phyloP scores from a whole-genome alignment of 2,888 invertebrate genomes.

The Bombylius discolor region DNA sequence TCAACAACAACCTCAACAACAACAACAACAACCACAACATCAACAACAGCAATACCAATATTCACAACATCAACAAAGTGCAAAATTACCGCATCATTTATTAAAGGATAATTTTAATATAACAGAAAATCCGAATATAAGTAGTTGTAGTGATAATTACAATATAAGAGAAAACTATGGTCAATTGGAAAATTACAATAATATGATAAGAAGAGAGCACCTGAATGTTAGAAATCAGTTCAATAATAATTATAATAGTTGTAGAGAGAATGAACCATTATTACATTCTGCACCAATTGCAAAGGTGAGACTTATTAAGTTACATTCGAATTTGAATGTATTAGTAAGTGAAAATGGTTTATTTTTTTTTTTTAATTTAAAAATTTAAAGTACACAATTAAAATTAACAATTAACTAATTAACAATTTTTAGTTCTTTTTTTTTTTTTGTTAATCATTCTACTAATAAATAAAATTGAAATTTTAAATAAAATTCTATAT shows the following conservation, averaged over 20 bases:
- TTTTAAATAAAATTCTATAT: neutral
- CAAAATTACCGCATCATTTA: conserved; percentile 17
- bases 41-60: conserved; percentile 22
- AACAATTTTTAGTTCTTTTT: too few relatives aligned
- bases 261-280: conserved; percentile 36
- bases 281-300: conserved; percentile 35
- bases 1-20: conserved; percentile 20
- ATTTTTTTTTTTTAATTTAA: neutral
- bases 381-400: too few relatives aligned
- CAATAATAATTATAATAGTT: conserved; percentile 30
- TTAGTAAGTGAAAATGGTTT: neutral
- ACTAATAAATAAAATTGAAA: neutral
- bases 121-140: conserved; percentile 33
- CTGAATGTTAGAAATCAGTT: conserved; percentile 22
- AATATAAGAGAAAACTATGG: conserved; percentile 24
- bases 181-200: conserved; percentile 24
- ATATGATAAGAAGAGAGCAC: conserved; percentile 20
- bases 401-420: too few relatives aligned
- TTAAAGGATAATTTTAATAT: conserved; percentile 37
- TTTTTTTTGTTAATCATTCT: neutral
- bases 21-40: conserved; percentile 21
- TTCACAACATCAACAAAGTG: conserved; percentile 16
- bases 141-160: conserved; percentile 23
- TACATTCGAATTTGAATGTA: too few relatives aligned
- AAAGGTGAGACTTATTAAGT: conserved; percentile 26